A percentile compares a stretch with the other conserved stretches of the same genome.
phyloP scores from a whole-genome alignment of 1,140 invertebrate species.

The Hylaeus volcanicus region DNA sequence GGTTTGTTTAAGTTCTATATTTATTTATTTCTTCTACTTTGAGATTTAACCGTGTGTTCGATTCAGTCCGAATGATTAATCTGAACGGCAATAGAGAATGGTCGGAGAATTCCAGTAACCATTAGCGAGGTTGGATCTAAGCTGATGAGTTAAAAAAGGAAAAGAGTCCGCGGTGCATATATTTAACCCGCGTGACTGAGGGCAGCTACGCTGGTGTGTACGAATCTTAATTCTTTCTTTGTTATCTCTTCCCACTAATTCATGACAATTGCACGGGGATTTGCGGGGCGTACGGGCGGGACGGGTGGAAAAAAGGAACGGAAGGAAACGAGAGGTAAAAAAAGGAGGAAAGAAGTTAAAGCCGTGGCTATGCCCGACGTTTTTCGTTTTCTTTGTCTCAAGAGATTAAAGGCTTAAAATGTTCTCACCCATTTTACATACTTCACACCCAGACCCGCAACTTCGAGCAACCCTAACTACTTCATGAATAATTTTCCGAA shows the following conservation, averaged over 20 bases:
- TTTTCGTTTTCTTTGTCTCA: conserved; percentile 73
- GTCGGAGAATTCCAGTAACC: conserved; percentile 54
- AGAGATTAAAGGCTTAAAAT: conserved; percentile 75
- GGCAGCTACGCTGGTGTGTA: conserved; percentile 49
- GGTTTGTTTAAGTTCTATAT: too few species aligned
- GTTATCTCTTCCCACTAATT: conserved; percentile 77
- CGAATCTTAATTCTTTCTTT: conserved; percentile 77
- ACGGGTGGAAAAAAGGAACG: conserved; percentile 31
- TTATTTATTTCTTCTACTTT: too few species aligned
- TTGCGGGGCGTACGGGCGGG: neutral
- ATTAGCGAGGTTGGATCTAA: conserved; percentile 69
- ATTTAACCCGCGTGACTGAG: conserved; percentile 64
- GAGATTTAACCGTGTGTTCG: too few species aligned
- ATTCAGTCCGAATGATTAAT: conserved; percentile 29
- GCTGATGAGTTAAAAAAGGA: conserved; percentile 67
- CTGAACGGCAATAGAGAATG: conserved; percentile 37
- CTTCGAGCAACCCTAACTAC: conserved; percentile 1
- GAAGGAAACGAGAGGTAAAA: neutral
- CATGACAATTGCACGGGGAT: conserved; percentile 51
- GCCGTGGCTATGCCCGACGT: conserved; percentile 63
- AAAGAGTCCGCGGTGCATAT: conserved; percentile 67
- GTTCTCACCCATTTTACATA: conserved; percentile 55
- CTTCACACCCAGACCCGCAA: conserved; percentile 30
- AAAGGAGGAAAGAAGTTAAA: conserved; percentile 54
- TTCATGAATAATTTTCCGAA: conserved; percentile 6